Base-by-base conservation (phyloP, 1,140 invertebrate species). In the Patella vulgata region DNA sequence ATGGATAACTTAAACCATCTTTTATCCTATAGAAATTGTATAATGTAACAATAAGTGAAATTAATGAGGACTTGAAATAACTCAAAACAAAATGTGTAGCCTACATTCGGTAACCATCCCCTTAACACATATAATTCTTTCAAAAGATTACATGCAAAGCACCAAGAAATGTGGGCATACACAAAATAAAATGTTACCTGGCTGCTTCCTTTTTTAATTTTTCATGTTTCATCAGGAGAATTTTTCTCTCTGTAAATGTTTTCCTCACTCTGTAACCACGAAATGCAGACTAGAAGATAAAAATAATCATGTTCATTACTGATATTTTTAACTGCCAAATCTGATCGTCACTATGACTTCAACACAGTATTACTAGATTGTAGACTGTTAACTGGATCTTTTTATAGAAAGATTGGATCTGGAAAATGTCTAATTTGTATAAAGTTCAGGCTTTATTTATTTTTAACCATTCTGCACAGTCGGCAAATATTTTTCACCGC, bases 161-260 rank as follows among this genome's bases (percentile, higher is more conserved):
- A 12, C 19, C 3, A 2, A 36, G 9, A 39, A 36, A 25, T 39
- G 14, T 9, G 23, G 21, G 39, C 42, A 57, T 17, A 28, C 17
- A 12, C 17, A 44, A 33, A 2, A 46, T 25, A 27, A 30, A 14
- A 11, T 33, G 51, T 58, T 56, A 81, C 81, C 77, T 78, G 27
- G 79, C 81, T 61, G 81, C 82, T 58, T 82, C 80, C 65, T 82
- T 84, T 47, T 79, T 79, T 28, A 84, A 55, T 55, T 82, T 80
- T 60, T 84, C 82, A 64, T 84, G 82, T 65, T 82, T 82, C 82
- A 83, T 83, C 21, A 84, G 66, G n/a, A 84, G 60, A 46, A 75
- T 71, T 58, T 83, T 84, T 44, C 81, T 71, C 62, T 82, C 82
- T 17, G 77, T 74, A 57, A 83, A 83, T 31, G 80, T 81, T 62